Conservation (phyloP, 2,113 vertebrate species). For the Equus quagga region DNA sequence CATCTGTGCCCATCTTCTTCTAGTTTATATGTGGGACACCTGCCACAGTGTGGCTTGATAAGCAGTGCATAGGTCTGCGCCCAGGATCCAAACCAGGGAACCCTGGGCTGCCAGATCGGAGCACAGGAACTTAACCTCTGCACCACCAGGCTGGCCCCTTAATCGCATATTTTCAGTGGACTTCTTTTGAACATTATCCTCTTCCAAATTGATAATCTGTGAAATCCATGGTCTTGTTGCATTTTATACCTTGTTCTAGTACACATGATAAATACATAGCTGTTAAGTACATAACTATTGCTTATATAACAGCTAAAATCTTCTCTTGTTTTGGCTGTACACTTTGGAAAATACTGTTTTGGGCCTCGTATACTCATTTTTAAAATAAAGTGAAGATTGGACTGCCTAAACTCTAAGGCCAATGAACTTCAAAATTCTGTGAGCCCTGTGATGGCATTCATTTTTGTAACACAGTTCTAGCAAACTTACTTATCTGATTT, state of each 20-base stretch:
- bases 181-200: neutral
- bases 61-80: too few relatives aligned
- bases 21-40: too few relatives aligned
- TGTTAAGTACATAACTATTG: neutral
- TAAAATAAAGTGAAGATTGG: slow-evolving; percentile 26
- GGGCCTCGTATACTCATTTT: neutral
- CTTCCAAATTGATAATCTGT: slow-evolving; percentile 23
- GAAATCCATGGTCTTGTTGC: slow-evolving; percentile 3
- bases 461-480: neutral
- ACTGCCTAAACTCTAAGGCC: neutral
- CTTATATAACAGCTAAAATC: neutral
- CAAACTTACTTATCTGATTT: slow-evolving; percentile 44
- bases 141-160: too few relatives aligned
- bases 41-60: too few relatives aligned
- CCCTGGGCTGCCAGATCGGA: too few relatives aligned
- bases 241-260: slow-evolving; percentile 45
- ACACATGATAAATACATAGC: neutral
- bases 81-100: too few relatives aligned
- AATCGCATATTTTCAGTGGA: slow-evolving; percentile 10
- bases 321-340: neutral
- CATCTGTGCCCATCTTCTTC: too few relatives aligned
- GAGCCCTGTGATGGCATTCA: neutral
- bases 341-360: slow-evolving; percentile 44
- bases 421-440: slow-evolving; percentile 35
- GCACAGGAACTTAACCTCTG: too few relatives aligned